A percentile compares a stretch with the other conserved stretches of the same genome.
Evolutionary conservation across 2,797 vertebrate genomes (phyloP).

Genomic region (Notolabrus celidotus): DNA sequence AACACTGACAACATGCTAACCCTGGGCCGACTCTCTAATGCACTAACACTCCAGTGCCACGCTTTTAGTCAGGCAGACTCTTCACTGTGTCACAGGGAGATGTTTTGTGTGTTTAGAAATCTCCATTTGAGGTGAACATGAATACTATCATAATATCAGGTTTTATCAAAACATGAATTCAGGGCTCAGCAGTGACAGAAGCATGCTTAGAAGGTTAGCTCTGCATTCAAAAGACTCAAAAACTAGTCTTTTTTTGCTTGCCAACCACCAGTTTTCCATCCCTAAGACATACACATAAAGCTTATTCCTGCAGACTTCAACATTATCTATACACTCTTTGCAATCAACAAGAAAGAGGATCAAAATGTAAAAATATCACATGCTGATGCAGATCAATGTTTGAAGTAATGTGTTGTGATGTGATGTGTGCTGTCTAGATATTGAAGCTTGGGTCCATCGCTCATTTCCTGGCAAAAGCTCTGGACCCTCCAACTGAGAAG

Average conservation of each 20-base stretch:
- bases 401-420: slow-evolving; percentile 27
- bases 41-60: slow-evolving; percentile 48
- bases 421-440: slow-evolving; percentile 83
- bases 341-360: neutral
- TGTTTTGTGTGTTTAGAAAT: slow-evolving; percentile 26
- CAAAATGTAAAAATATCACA: neutral
- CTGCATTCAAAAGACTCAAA: no score
- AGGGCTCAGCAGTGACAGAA: neutral
- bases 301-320: no score
- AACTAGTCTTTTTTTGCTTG: no score
- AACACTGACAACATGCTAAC: slow-evolving; percentile 54
- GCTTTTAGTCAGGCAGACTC: slow-evolving; percentile 43
- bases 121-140: slow-evolving; percentile 15
- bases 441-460: slow-evolving; percentile 93
- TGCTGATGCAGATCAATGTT: neutral
- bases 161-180: slow-evolving; percentile 8
- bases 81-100: slow-evolving; percentile 4
- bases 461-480: slow-evolving; percentile 89
- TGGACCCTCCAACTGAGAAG: slow-evolving; percentile 91
- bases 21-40: slow-evolving; percentile 49
- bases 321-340: no score
- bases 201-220: neutral
- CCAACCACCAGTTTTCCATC: no score
- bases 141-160: slow-evolving; percentile 11
- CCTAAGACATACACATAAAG: neutral